These are phyloP conservation scores for Cavia aperea DNA, from an alignment of 2,113 vertebrate genomes.

Conservation along the genomic window DNA sequence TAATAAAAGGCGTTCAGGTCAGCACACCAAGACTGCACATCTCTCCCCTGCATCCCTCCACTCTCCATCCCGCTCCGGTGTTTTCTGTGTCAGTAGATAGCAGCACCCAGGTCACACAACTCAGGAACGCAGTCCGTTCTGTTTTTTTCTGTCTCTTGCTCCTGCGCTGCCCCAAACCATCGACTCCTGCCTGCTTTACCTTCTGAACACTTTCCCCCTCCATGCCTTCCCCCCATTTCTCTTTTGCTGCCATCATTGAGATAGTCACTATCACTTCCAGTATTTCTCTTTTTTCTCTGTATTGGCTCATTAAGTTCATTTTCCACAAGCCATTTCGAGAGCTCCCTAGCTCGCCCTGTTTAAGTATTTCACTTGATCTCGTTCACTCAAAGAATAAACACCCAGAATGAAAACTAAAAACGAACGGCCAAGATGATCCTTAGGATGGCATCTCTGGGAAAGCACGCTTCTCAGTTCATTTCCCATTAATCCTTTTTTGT, in stretches of 20 bases:
- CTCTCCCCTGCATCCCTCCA: not conserved
- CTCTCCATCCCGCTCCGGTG: not conserved
- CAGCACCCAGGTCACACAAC: not conserved
- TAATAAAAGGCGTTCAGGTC: not conserved
- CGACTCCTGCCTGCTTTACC: not conserved
- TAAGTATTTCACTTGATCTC: not conserved
- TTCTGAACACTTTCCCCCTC: not conserved
- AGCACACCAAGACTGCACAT: not conserved
- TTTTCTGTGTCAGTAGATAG: not conserved
- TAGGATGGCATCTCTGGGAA: not conserved
- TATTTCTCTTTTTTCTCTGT: not conserved
- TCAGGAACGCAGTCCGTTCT: not conserved
- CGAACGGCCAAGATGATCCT: not conserved
- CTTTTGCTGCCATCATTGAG: no score
- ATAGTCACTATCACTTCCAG: not conserved
- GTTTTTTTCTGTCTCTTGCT: not conserved
- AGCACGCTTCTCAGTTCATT: not conserved
- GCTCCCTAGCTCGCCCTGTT: fast-evolving
- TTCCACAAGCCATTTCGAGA: not conserved
- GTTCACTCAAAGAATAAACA: not conserved
- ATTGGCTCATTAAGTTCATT: not conserved
- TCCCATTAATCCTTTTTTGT: not conserved
- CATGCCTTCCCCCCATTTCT: not conserved
- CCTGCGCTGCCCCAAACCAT: not conserved
- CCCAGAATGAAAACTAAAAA: not conserved